These are phyloP conservation scores for Cheilosia urbana DNA, from an alignment of 2,888 invertebrate genomes.

Conservation along the genomic window DNA sequence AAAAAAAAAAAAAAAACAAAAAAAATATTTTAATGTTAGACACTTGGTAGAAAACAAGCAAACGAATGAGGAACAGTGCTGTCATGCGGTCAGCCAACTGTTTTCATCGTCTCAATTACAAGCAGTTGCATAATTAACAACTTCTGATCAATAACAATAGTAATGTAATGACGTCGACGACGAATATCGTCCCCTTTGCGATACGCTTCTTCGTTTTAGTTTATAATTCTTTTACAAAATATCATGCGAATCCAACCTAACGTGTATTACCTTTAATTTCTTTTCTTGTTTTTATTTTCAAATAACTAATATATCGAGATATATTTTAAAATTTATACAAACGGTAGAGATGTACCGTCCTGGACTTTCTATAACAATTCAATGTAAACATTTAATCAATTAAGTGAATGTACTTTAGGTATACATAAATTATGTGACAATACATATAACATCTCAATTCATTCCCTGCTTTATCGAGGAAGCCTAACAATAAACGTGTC, in stretches of 20 bases:
- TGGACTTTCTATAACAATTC: slow-evolving; percentile 30
- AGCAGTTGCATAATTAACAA: slow-evolving; percentile 7
- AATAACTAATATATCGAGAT: slow-evolving; percentile 27
- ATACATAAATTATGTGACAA: slow-evolving; percentile 42
- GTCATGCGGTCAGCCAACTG: slow-evolving; percentile 60
- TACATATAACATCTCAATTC: slow-evolving; percentile 42
- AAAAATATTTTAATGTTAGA: slow-evolving; percentile 59
- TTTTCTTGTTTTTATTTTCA: slow-evolving; percentile 8
- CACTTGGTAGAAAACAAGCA: slow-evolving; percentile 42
- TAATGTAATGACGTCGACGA: slow-evolving; percentile 44
- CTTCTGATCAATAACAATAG: slow-evolving; percentile 35
- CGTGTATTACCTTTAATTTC: slow-evolving; percentile 14
- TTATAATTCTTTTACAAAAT: not conserved
- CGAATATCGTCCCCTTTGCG: slow-evolving; percentile 23
- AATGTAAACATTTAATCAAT: slow-evolving; percentile 52
- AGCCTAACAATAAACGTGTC: slow-evolving; percentile 59
- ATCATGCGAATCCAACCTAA: slow-evolving; percentile 12
- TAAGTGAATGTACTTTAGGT: slow-evolving; percentile 60
- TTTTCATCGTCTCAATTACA: slow-evolving; percentile 10
- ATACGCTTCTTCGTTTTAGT: slow-evolving; percentile 21
- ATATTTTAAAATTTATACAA: slow-evolving; percentile 18
- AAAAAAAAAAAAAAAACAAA: not conserved
- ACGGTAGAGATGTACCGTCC: slow-evolving; percentile 48
- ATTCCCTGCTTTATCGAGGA: slow-evolving; percentile 47
- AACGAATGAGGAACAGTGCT: slow-evolving; percentile 35